These are phyloP conservation scores for Branchipolynoe longqiensis DNA, from an alignment of 2,888 invertebrate species.

Conservation along the genomic window DNA sequence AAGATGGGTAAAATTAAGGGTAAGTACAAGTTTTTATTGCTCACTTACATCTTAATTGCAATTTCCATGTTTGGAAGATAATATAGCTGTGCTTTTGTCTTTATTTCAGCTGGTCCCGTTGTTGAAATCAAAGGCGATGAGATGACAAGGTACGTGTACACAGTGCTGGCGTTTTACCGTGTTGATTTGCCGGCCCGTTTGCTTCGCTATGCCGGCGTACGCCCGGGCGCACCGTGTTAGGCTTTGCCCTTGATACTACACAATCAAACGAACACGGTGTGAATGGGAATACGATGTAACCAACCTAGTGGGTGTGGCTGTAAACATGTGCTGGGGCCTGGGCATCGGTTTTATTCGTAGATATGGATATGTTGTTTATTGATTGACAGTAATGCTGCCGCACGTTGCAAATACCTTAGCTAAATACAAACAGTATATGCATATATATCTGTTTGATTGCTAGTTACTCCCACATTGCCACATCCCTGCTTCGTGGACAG, in stretches of 20 bases:
- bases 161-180: neutral
- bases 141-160: conserved; percentile 82
- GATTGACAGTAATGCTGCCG: no score
- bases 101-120: conserved; percentile 80
- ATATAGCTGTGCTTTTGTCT: conserved; percentile 24
- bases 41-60: neutral
- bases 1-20: conserved; percentile 69
- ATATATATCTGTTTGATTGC: no score
- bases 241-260: neutral
- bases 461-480: no score
- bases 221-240: neutral
- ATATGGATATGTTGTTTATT: no score
- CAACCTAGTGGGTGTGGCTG: neutral
- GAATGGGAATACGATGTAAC: neutral
- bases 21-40: conserved; percentile 43
- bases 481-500: no score
- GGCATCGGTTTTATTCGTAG: no score
- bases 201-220: no score
- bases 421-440: no score
- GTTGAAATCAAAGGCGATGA: conserved; percentile 84
- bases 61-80: neutral
- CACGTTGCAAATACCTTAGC: no score
- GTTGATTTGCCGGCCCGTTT: neutral
- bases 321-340: neutral
- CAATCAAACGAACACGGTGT: neutral